Evolutionary conservation across 2,888 invertebrate genomes (phyloP).

Genomic region (Drosophila mettleri): DNA sequence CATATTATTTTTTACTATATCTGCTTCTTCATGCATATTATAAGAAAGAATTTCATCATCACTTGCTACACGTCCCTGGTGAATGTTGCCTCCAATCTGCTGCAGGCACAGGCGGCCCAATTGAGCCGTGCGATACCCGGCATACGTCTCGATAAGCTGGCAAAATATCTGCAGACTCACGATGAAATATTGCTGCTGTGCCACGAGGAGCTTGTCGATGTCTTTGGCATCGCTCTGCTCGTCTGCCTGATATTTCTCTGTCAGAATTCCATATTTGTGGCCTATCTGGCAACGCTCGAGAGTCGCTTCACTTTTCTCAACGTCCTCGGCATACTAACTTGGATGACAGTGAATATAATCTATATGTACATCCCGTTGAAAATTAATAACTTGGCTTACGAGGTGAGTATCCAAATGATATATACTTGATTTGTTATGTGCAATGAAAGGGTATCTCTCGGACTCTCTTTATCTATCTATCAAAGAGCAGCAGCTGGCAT

Average conservation of each 20-base stretch:
- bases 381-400: constrained; percentile 9
- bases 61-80: constrained; percentile 31
- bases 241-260: constrained; percentile 7
- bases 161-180: constrained; percentile 13
- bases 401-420: constrained; percentile 15
- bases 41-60: constrained; percentile 16
- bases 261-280: constrained; percentile 15
- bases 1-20: neutral
- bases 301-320: neutral
- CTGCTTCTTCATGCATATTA: constrained; percentile 2
- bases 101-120: constrained; percentile 19
- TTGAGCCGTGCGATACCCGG: neutral
- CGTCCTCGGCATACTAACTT: neutral
- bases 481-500: too few species aligned
- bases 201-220: constrained; percentile 19
- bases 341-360: neutral
- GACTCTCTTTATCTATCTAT: too few species aligned
- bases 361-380: constrained; percentile 2
- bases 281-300: constrained; percentile 18
- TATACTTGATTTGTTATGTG: too few species aligned
- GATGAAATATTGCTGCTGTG: constrained; percentile 31
- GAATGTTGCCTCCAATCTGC: constrained; percentile 8
- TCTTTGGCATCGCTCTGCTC: constrained; percentile 21
- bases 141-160: neutral
- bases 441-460: too few species aligned